Evolutionary conservation across 2,797 vertebrate species (phyloP).

Genomic region (Dendrocincla fuliginosa): DNA sequence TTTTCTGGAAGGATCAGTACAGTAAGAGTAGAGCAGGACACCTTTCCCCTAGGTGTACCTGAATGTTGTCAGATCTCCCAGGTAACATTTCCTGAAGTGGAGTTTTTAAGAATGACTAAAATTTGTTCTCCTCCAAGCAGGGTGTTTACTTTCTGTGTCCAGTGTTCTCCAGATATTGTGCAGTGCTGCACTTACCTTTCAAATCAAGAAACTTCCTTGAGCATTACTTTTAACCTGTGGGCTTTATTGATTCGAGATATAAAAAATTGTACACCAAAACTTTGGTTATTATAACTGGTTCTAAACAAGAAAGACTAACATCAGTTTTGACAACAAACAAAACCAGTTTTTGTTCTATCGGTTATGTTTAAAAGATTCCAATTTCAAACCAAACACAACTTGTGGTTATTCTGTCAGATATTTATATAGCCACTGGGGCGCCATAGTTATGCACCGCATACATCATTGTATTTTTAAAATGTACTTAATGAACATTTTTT

Average conservation of each 20-base stretch:
- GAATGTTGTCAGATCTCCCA: background rate
- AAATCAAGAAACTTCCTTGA: constrained; percentile 30
- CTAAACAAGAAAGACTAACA: constrained; percentile 76
- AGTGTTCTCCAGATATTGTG: constrained; percentile 44
- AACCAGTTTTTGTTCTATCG: constrained; percentile 79
- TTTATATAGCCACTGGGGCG: constrained; percentile 91
- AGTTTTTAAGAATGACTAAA: constrained; percentile 19
- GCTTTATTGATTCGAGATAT: constrained; percentile 59
- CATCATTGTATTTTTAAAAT: constrained; percentile 90
- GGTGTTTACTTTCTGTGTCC: constrained; percentile 37
- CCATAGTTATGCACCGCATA: constrained; percentile 85
- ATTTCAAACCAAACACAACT: constrained; percentile 89
- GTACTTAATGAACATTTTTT: constrained; percentile 85
- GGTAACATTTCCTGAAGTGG: constrained; percentile 16
- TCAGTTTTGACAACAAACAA: constrained; percentile 83
- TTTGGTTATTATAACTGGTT: constrained; percentile 65
- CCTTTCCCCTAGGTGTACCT: background rate
- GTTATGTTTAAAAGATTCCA: constrained; percentile 84
- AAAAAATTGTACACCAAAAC: constrained; percentile 48
- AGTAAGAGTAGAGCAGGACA: background rate
- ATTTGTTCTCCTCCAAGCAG: background rate
- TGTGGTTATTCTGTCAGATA: constrained; percentile 90
- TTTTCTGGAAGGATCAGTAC: background rate
- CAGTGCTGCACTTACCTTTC: background rate
- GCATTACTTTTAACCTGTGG: constrained; percentile 29